These are phyloP conservation scores for Dicrostonyx torquatus DNA, from an alignment of 2,797 vertebrate species.

Conservation along the genomic window DNA sequence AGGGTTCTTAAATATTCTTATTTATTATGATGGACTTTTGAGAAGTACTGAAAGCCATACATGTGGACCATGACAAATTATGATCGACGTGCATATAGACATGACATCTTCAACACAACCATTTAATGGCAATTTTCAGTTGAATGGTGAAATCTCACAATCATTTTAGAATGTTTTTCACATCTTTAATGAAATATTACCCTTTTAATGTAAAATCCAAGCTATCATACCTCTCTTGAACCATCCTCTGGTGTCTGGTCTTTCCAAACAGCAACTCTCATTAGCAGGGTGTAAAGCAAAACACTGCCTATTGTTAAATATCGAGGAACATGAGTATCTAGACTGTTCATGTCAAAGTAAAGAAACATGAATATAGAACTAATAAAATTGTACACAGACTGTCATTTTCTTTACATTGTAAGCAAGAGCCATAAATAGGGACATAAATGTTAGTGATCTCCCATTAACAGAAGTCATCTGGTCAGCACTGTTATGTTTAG, in stretches of 20 bases:
- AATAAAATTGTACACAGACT: neutral
- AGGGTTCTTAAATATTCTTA: neutral
- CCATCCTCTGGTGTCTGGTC: neutral
- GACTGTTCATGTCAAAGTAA: neutral
- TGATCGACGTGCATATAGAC: neutral
- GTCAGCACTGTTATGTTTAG: neutral
- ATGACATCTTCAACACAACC: neutral
- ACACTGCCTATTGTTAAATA: neutral
- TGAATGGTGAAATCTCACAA: neutral
- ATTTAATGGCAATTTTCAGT: neutral
- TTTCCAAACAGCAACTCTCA: neutral
- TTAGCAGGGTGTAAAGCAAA: neutral
- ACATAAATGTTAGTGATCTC: slow-evolving; percentile 53
- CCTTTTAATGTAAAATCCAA: neutral
- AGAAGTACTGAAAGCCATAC: neutral
- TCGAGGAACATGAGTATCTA: neutral
- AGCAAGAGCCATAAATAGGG: slow-evolving; percentile 48
- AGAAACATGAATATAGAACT: neutral
- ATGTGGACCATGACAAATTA: neutral
- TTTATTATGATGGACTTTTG: neutral
- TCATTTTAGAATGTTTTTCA: neutral
- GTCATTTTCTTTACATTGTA: slow-evolving; percentile 60
- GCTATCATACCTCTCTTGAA: neutral
- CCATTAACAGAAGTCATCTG: slow-evolving; percentile 35
- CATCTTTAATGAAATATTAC: neutral